Conservation (phyloP, 2,797 vertebrate genomes). For the Falco columbarius region DNA sequence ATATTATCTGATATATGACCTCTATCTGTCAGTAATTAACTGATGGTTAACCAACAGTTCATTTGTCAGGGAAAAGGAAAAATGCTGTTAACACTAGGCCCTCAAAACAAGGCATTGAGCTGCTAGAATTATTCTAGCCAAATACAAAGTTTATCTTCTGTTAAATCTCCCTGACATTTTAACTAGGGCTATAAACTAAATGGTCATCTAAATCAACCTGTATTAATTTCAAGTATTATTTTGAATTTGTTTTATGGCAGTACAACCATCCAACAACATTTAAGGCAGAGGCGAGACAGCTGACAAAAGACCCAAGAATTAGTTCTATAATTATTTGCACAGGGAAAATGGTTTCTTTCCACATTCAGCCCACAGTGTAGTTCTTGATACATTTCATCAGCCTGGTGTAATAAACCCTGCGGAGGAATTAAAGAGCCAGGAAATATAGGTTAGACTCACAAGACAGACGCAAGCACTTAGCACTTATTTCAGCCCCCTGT, state of each 20-base stretch:
- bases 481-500: not conserved
- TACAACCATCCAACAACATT: not conserved
- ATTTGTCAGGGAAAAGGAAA: not conserved
- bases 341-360: slow-evolving; percentile 14
- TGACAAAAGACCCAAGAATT: slow-evolving; percentile 41
- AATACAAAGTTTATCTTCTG: slow-evolving; percentile 49
- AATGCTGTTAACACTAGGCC: not conserved
- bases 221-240: slow-evolving; percentile 63
- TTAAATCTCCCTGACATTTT: slow-evolving; percentile 54
- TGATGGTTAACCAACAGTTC: not conserved
- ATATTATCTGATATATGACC: not conserved
- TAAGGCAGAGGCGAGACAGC: not conserved
- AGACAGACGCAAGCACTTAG: fast-evolving
- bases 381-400: slow-evolving; percentile 17
- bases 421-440: slow-evolving; percentile 35
- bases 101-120: not conserved
- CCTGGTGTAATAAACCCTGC: not conserved
- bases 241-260: slow-evolving; percentile 9
- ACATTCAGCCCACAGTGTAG: not conserved
- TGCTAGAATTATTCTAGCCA: slow-evolving; percentile 6
- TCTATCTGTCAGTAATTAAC: not conserved
- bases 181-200: slow-evolving; percentile 45
- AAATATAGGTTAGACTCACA: slow-evolving; percentile 8
- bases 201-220: slow-evolving; percentile 51
- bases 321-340: slow-evolving; percentile 51